These are phyloP conservation scores for Lithophane semibrunnea DNA, from an alignment of 2,888 invertebrate genomes.

Conservation along the genomic window DNA sequence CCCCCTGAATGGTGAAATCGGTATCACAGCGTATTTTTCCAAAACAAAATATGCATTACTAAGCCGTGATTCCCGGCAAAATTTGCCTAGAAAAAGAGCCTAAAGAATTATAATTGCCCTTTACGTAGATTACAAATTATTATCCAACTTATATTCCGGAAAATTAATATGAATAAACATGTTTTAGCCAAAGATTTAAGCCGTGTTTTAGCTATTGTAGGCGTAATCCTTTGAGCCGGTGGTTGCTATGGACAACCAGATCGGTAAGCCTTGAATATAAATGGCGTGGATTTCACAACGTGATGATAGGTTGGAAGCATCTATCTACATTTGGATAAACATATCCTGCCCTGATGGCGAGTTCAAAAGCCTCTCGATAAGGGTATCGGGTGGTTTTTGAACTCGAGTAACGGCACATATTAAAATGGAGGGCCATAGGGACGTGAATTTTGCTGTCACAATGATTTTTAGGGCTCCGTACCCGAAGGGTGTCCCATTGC, in stretches of 20 bases:
- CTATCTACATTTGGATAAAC: constrained; percentile 8
- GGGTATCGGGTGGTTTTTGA: too few species aligned
- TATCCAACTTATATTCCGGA: not conserved
- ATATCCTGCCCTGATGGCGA: too few species aligned
- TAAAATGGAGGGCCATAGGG: too few species aligned
- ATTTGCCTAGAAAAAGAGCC: not conserved
- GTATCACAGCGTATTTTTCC: not conserved
- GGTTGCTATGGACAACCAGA: constrained; percentile 26
- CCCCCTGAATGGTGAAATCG: not conserved
- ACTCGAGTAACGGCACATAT: too few species aligned
- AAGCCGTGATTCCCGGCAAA: not conserved
- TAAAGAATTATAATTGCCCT: not conserved
- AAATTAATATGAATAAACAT: constrained; percentile 8
- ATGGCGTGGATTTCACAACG: constrained; percentile 24
- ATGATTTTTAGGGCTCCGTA: too few species aligned
- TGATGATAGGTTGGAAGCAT: constrained; percentile 23
- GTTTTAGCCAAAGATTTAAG: constrained; percentile 1
- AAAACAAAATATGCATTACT: not conserved
- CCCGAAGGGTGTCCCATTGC: too few species aligned
- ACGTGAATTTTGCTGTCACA: too few species aligned
- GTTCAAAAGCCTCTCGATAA: too few species aligned
- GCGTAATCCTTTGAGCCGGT: constrained; percentile 21
- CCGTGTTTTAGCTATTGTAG: constrained; percentile 5
- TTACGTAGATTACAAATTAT: constrained; percentile 19
- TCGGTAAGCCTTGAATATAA: constrained; percentile 31